Evolutionary conservation across 1,140 invertebrate genomes (phyloP).

Genomic region (Drosophila busckii): DNA sequence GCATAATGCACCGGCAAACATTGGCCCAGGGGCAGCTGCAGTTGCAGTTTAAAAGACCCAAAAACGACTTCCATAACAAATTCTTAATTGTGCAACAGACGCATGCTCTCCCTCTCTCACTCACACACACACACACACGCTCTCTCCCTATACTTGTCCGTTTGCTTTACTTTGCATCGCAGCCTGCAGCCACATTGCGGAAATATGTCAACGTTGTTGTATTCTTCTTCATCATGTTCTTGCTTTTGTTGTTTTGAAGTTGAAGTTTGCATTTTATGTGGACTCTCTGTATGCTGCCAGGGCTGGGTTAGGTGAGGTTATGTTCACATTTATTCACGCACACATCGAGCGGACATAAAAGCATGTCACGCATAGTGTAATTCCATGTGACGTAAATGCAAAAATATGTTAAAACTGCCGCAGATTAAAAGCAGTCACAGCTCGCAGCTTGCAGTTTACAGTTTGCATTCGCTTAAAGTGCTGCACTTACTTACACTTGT

Average conservation of each 20-base stretch:
- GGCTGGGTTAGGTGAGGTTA: slow-evolving; percentile 59
- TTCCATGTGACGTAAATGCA: slow-evolving; percentile 74
- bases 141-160: slow-evolving; percentile 43
- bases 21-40: slow-evolving; percentile 42
- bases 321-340: slow-evolving; percentile 30
- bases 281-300: too few species aligned
- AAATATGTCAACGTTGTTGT: slow-evolving; percentile 62
- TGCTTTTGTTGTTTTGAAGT: slow-evolving; percentile 55
- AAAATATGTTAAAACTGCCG: slow-evolving; percentile 70
- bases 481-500: too few species aligned
- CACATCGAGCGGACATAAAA: slow-evolving; percentile 44
- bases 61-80: slow-evolving; percentile 73
- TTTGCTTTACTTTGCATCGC: slow-evolving; percentile 48
- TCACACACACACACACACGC: slow-evolving; percentile 4
- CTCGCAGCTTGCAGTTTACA: not conserved
- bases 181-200: slow-evolving; percentile 64
- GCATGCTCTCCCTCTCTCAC: slow-evolving; percentile 14
- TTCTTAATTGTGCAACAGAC: slow-evolving; percentile 70
- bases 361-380: slow-evolving; percentile 71
- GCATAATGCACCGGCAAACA: slow-evolving; percentile 53
- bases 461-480: slow-evolving; percentile 7
- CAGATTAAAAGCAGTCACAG: slow-evolving; percentile 41
- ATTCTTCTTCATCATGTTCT: slow-evolving; percentile 3
- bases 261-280: slow-evolving; percentile 61
- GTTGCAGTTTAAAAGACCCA: slow-evolving; percentile 29